These are phyloP conservation scores for Cherax quadricarinatus DNA, from an alignment of 1,140 invertebrate species.

Conservation along the genomic window DNA sequence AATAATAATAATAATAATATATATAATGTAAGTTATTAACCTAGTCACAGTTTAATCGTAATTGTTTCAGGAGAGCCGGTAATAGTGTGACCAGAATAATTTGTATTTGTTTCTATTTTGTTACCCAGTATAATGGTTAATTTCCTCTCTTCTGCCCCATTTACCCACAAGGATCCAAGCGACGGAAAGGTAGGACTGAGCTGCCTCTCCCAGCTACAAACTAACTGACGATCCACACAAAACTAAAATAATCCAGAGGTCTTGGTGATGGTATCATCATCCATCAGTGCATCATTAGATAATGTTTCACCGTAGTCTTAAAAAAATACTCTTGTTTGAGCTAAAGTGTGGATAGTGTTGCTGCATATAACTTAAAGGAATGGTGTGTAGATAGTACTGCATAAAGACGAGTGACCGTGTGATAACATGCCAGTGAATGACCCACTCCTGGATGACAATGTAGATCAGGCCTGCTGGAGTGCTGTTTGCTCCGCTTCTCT, in stretches of 20 bases:
- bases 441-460: neutral
- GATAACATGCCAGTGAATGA: neutral
- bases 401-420: neutral
- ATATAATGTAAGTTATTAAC: neutral
- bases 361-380: neutral
- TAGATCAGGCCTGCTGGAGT: neutral
- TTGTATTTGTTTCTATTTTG: no score
- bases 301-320: neutral
- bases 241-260: neutral
- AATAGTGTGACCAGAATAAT: no score
- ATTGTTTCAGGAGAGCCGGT: no score
- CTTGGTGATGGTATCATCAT: neutral
- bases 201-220: neutral
- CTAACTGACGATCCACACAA: neutral
- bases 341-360: neutral
- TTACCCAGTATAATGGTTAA: no score
- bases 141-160: neutral
- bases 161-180: neutral
- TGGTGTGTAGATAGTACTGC: neutral
- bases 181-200: neutral
- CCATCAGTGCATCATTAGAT: neutral
- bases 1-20: neutral
- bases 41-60: no score
- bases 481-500: neutral
- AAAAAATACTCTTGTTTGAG: no score